Conservation (phyloP, 2,797 vertebrate species). For the Octomys mimax region DNA sequence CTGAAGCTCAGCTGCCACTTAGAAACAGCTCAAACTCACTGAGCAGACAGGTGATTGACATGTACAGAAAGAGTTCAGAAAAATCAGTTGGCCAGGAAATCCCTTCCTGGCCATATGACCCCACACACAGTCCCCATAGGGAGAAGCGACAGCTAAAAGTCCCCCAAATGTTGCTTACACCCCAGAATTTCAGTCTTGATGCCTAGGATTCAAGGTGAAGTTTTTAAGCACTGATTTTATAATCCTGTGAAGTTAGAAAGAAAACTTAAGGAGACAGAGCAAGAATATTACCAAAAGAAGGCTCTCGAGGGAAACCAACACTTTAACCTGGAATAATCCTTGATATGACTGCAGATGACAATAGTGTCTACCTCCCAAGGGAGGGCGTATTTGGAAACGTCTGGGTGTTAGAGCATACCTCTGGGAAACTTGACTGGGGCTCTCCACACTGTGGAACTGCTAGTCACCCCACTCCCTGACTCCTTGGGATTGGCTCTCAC, state of each 20-base stretch:
- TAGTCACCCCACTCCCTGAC: constrained; percentile 36
- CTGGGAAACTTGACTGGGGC: neutral
- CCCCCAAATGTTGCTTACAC: neutral
- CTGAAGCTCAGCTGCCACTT: neutral
- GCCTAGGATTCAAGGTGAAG: neutral
- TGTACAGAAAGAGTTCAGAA: neutral
- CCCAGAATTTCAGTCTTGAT: neutral
- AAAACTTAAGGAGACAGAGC: neutral
- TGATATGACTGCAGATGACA: neutral
- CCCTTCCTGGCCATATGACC: neutral
- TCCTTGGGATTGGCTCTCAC: constrained; percentile 46
- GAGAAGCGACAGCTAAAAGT: too few relatives aligned
- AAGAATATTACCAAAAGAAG: neutral
- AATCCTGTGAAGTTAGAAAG: constrained; percentile 14
- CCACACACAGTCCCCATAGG: neutral
- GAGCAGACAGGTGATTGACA: neutral
- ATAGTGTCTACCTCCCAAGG: neutral
- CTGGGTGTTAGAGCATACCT: neutral
- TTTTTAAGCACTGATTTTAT: neutral
- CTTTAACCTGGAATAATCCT: neutral
- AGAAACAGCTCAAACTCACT: neutral
- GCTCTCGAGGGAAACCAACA: neutral
- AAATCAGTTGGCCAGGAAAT: neutral
- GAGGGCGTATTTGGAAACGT: neutral
- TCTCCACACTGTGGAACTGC: neutral